These are phyloP conservation scores for Andrena bucephala DNA, from an alignment of 2,888 invertebrate genomes.

Conservation along the genomic window DNA sequence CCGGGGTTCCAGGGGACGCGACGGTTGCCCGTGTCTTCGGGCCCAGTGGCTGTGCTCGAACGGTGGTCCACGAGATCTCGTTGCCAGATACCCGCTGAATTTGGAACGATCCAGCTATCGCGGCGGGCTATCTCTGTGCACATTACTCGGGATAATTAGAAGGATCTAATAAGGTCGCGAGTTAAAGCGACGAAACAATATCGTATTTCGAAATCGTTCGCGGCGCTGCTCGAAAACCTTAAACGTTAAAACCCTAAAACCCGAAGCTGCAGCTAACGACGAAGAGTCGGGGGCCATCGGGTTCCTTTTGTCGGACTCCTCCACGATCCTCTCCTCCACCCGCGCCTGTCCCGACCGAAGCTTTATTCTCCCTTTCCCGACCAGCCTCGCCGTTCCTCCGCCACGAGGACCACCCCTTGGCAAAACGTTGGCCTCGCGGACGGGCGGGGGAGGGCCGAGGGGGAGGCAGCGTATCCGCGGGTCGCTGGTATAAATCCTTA, in stretches of 20 bases:
- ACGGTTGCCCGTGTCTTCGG: too few relatives aligned
- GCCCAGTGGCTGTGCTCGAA: too few relatives aligned
- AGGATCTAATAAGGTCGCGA: too few relatives aligned
- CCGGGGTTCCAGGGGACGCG: too few relatives aligned
- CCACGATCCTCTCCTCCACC: constrained; percentile 9
- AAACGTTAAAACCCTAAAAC: constrained; percentile 14
- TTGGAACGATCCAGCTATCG: too few relatives aligned
- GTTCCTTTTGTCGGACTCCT: constrained; percentile 47
- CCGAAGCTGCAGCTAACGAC: constrained; percentile 25
- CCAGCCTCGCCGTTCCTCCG: constrained; percentile 50
- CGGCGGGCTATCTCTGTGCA: too few relatives aligned
- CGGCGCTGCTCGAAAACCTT: neutral
- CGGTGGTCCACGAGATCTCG: too few relatives aligned
- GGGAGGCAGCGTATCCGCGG: constrained; percentile 69
- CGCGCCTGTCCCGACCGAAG: constrained; percentile 31
- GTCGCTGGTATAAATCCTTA: constrained; percentile 82
- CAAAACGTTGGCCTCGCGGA: constrained; percentile 52
- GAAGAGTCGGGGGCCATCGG: neutral
- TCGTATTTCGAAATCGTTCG: neutral
- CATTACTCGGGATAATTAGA: too few relatives aligned
- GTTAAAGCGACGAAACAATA: too few relatives aligned
- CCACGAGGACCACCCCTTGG: constrained; percentile 68
- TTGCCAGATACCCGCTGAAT: too few relatives aligned
- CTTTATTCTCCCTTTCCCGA: constrained; percentile 64
- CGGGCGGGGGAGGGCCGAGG: constrained; percentile 1